A percentile compares a stretch with the other conserved stretches of the same genome.
Conservation (phyloP, 2,113 vertebrate genomes). For the Poicephalus gulielmi region DNA sequence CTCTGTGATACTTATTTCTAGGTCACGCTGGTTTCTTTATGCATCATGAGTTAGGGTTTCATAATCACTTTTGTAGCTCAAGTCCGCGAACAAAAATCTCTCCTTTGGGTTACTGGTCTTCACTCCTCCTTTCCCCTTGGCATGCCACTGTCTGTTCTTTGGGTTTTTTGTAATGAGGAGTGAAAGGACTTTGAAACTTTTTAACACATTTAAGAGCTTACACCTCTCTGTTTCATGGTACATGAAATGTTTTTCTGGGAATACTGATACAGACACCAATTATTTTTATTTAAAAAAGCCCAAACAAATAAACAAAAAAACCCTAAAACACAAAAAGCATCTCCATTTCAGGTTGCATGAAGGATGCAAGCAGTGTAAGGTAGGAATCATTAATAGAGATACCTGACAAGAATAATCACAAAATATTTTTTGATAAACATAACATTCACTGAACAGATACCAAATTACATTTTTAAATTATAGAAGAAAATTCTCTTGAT, state of each 20-base stretch:
- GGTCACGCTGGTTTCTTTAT: constrained; percentile 31
- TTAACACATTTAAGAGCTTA: neutral
- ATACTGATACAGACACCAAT: neutral
- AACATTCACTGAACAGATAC: neutral
- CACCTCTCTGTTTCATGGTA: neutral
- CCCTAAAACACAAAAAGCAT: neutral
- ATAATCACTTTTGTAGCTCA: constrained; percentile 22
- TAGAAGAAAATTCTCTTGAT: neutral
- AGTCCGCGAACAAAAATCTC: constrained; percentile 50
- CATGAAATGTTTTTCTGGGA: neutral
- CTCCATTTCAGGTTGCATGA: neutral
- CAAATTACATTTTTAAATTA: neutral
- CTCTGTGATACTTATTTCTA: constrained; percentile 21
- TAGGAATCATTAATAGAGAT: neutral
- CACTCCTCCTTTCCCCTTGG: neutral
- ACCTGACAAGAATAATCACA: neutral
- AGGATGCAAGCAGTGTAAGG: neutral
- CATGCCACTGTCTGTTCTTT: neutral
- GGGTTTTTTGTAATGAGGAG: neutral
- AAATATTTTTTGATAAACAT: neutral
- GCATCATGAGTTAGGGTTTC: neutral
- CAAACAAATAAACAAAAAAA: neutral
- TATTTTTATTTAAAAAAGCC: neutral
- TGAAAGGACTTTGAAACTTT: constrained; percentile 21
- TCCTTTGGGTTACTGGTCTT: constrained; percentile 10